Base-by-base conservation (phyloP, 2,888 invertebrate species). In the Teinopalpus imperialis region DNA sequence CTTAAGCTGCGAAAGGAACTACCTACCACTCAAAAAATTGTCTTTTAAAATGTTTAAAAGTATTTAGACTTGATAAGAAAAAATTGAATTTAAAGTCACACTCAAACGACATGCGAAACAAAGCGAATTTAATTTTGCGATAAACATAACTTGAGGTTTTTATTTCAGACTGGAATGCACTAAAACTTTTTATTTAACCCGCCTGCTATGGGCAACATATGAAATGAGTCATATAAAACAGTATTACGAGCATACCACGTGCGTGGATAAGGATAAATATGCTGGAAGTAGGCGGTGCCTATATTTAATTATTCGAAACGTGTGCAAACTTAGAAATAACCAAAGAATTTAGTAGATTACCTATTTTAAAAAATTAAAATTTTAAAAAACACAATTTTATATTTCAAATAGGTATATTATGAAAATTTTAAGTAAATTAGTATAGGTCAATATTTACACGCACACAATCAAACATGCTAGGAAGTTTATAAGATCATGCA, bases 251-350 rank as follows among this genome's bases (percentile, higher is more conserved):
- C 23, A 36, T 24, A 10, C 35, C 36, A 36, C 35, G 24, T 40
- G 40, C 30, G 29, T 31, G 24, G 18, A 42, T 47, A 41, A 36
- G 46, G 46, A 41, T 41, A 41, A 47, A 41, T 29, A 35, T 16
- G 30, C 45, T 27, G 29, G 41, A 41, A 40, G 40, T 40, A 40
- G 46, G 46, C 41, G 46, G 46, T 31, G 35, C 10, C 46, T 47
- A 47, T 29, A 41, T 41, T 36, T 41, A 36, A 30, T 30, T 36
- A 23, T 3, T 9, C 8, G 23, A 30, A 40, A 26, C 45, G 45
- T 40, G 40, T 23, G 45, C 45, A 40, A 35, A 34, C n/a, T 7
- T 13, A 45, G 13, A 26, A 26, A 6, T 30, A 14, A 32, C 12
- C 20, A 27, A 37, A 32, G 31, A 29, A 27, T 32, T 49, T 42